Base-by-base conservation (phyloP, 2,113 vertebrate species). In the Odontophorus gujanensis region DNA sequence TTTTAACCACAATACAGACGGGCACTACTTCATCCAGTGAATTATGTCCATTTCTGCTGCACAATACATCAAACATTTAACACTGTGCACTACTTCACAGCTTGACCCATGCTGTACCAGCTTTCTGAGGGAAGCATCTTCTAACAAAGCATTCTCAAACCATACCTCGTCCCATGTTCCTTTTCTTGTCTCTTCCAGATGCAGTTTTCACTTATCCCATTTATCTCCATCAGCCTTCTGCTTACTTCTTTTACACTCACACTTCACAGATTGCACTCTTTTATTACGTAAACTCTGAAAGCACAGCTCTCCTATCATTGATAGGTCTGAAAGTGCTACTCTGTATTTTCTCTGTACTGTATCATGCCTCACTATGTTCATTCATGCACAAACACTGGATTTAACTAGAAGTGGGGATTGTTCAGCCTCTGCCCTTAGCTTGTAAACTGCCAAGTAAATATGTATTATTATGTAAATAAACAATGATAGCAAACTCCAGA, bases 1-100 rank as follows among this genome's bases (percentile, higher is more conserved):
- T 82, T 95, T 95, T 89, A 91, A 80, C 61, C 79, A 59, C 81
- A 81, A 89, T 62, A 78, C 45, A 89, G 88, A 86, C 36, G 81
- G 34, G 45, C 32, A 91, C 72, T 85, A 91, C 75, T 87, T 91
- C 65, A 58, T 79, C 8, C 25, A 55, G 28, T 73, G 66, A 90
- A 86, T 81, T 68, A 47, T 20, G 87, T 10, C 45, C 36, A 77
- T 40, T 77, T 47, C 76, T 48, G 43, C 34, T 55, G 50, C 51
- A 78, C 57, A 84, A 79, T n/a, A 18, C 11, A 91, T 66, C 66
- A 28, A 42, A 74, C 20, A 15, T 85, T 87, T 82, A 91, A 85
- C 36, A 82, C 20, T 6, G n/a, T 36, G 45, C 48, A 26, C 57
- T 68, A 62, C 66, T 75, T 57, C 75, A 43, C 67, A 91, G 62